Evolutionary conservation across 2,888 invertebrate species (phyloP).

Genomic region (Eupithecia vulgata): DNA sequence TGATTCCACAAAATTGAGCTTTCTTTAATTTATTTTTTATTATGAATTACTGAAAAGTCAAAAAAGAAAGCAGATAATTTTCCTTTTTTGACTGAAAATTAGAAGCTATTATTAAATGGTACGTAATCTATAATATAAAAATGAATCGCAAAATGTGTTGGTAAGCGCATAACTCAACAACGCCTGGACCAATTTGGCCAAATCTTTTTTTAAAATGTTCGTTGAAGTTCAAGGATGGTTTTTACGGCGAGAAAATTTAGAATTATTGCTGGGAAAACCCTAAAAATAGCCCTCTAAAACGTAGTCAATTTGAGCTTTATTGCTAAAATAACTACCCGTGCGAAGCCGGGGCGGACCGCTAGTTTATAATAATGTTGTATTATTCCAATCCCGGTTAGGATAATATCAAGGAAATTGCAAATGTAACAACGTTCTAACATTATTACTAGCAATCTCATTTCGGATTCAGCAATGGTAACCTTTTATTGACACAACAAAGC

Average conservation of each 20-base stretch:
- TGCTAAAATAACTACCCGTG: no score
- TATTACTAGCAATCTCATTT: constrained; percentile 35
- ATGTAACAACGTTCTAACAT: constrained; percentile 34
- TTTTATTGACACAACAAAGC: constrained; percentile 31
- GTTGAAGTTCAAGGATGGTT: no score
- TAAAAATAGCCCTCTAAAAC: no score
- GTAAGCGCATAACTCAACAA: no score
- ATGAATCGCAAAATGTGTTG: no score
- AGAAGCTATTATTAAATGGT: neutral
- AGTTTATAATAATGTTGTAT: neutral
- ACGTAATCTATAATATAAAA: neutral
- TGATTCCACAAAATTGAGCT: neutral
- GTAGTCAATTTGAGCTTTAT: no score
- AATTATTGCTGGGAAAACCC: no score
- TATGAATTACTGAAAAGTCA: neutral
- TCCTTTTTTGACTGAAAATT: neutral
- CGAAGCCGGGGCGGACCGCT: no score
- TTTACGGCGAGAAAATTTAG: no score
- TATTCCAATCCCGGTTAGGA: constrained; percentile 27
- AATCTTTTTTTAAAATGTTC: no score
- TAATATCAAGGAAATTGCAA: constrained; percentile 41
- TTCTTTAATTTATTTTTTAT: neutral
- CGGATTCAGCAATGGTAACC: constrained; percentile 23
- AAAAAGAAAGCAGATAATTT: neutral
- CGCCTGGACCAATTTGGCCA: no score